A percentile compares a stretch with the other conserved stretches of the same genome.
Conservation (phyloP, 2,113 vertebrate species). For the Cynocephalus volans region DNA sequence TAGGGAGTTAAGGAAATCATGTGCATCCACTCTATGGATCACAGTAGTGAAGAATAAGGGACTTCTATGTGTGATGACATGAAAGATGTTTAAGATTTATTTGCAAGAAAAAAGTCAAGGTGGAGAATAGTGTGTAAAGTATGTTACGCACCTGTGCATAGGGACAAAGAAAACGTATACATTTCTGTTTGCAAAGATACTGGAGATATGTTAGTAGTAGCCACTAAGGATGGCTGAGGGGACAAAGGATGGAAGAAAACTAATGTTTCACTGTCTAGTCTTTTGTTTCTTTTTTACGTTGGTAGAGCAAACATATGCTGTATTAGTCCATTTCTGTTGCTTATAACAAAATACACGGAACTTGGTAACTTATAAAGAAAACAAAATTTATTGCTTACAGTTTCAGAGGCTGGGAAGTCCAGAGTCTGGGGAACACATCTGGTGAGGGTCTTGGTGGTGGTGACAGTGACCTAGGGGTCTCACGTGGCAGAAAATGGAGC, state of each 20-base stretch:
- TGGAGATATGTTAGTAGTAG: not conserved
- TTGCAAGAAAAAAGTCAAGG: not conserved
- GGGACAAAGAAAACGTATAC: not conserved
- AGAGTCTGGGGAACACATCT: too few relatives aligned
- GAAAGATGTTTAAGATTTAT: not conserved
- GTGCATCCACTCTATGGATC: not conserved
- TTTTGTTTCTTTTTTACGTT: not conserved
- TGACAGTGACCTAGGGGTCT: too few relatives aligned
- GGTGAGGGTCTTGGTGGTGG: too few relatives aligned
- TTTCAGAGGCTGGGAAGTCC: too few relatives aligned
- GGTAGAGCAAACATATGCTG: not conserved
- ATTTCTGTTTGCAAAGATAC: not conserved
- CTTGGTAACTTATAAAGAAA: too few relatives aligned
- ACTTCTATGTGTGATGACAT: not conserved
- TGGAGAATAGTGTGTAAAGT: not conserved
- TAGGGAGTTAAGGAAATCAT: too few relatives aligned
- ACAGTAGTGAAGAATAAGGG: too few relatives aligned
- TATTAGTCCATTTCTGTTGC: too few relatives aligned
- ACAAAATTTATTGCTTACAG: too few relatives aligned
- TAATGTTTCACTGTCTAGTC: not conserved
- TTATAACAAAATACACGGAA: too few relatives aligned
- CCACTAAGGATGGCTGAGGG: not conserved
- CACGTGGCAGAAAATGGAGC: too few relatives aligned
- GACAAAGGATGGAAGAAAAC: too few relatives aligned
- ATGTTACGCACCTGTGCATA: not conserved